Conservation (phyloP, 2,113 vertebrate species). For the Gadus chalcogrammus region DNA sequence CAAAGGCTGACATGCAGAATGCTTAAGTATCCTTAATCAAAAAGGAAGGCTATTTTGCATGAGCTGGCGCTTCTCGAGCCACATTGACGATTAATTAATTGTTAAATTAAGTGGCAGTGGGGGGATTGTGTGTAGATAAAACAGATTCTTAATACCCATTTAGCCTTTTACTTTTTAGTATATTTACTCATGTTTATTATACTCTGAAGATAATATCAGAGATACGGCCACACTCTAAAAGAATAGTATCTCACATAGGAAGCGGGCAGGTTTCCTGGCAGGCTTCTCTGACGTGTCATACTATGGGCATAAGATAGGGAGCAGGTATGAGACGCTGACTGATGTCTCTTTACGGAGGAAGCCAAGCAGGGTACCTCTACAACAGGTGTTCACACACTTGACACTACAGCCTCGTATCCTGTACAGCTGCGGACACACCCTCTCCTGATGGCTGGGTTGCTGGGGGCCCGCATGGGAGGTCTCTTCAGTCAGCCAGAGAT, state of each 20-base stretch:
- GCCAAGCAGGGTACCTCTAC: conserved; percentile 62
- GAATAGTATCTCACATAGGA: no score
- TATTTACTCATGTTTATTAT: no score
- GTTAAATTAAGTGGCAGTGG: no score
- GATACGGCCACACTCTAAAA: no score
- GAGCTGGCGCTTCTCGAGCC: background rate
- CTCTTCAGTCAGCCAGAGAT: background rate
- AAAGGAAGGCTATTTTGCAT: no score
- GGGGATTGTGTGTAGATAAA: no score
- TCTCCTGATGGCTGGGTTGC: conserved; percentile 50
- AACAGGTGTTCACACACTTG: conserved; percentile 70
- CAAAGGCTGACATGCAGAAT: no score
- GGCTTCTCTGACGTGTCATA: conserved; percentile 37
- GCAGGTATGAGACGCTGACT: conserved; percentile 57
- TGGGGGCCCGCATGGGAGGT: conserved; percentile 22
- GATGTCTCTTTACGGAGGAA: conserved; percentile 59
- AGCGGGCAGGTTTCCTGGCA: conserved; percentile 37
- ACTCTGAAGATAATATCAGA: no score
- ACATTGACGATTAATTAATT: background rate
- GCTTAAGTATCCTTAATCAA: no score
- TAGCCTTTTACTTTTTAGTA: background rate
- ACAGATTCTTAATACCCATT: no score
- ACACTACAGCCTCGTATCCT: conserved; percentile 56
- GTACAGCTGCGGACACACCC: conserved; percentile 38
- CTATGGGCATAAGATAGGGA: conserved; percentile 27